Conservation (phyloP, 1,140 invertebrate species). For the Drosophila simulans region DNA sequence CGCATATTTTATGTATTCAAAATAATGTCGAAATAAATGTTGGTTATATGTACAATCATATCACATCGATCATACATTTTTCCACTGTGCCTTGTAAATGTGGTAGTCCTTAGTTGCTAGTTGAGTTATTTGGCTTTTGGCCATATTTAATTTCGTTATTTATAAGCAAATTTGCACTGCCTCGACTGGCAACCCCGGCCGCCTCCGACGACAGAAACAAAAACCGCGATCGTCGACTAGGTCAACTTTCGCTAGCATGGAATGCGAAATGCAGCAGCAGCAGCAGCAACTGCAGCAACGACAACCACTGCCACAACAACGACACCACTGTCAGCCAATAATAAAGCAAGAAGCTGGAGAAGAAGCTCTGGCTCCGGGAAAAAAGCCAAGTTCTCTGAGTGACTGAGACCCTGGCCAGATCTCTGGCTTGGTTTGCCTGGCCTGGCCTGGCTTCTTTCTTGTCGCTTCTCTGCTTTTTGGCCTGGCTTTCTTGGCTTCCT, state of each 20-base stretch:
- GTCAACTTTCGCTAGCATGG: conserved; percentile 83
- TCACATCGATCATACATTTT: not conserved
- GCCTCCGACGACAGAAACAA: conserved; percentile 47
- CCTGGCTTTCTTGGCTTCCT: conserved; percentile 24
- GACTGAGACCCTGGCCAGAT: conserved; percentile 70
- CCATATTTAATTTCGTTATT: conserved; percentile 82
- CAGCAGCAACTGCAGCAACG: conserved; percentile 36
- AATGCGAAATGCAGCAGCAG: conserved; percentile 77
- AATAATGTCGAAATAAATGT: too few species aligned
- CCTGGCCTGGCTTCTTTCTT: conserved; percentile 1
- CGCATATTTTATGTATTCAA: too few species aligned
- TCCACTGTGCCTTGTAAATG: conserved; percentile 40
- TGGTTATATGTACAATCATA: too few species aligned
- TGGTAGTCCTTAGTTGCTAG: conserved; percentile 44
- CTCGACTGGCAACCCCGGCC: conserved; percentile 21
- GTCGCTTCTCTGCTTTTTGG: conserved; percentile 3
- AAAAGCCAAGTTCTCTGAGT: conserved; percentile 67
- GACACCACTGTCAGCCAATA: conserved; percentile 78
- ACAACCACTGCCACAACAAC: conserved; percentile 53
- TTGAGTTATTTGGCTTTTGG: conserved; percentile 65
- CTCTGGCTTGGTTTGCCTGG: conserved; percentile 52
- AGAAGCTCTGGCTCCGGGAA: conserved; percentile 6
- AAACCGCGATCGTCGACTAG: conserved; percentile 79
- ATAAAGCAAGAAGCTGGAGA: conserved; percentile 66
- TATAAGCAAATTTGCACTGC: conserved; percentile 74